Base-by-base conservation (phyloP, 2,888 invertebrate species). In the Tetragnatha montana region DNA sequence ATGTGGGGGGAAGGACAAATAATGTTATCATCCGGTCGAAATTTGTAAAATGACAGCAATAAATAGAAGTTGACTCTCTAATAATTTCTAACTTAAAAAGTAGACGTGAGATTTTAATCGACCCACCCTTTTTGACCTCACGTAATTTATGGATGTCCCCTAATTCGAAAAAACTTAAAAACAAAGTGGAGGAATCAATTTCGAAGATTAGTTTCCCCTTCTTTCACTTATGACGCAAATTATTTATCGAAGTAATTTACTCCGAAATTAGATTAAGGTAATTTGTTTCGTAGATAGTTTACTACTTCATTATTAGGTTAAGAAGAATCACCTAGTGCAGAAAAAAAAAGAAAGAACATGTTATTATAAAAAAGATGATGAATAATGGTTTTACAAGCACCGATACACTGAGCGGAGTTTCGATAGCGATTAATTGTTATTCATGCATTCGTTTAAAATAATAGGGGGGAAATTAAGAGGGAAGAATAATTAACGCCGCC, bases 141-240 rank as follows among this genome's bases (percentile, higher is more conserved):
- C n/a, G n/a, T n/a, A n/a, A n/a, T n/a, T n/a, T n/a, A n/a, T n/a
- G n/a, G n/a, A 10, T 50, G 17, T 51, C 50, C 22, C 73, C 68
- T 14, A 76, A 84, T 76, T 84, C 69, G 69, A 75, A 69, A 49
- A 69, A 76, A 21, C 69, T 84, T 47, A 10, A 35, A 60, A 75
- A 74, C 35, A 69, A 69, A 76, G 83, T 8, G 22, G 81, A 73
- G 73, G 73, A 82, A 82, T 82, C 73, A 82, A 82, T 82, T 82
- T 22, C 51, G 12, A 14, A 69, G 51, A 82, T 82, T 82, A 82
- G 73, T 82, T 81, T 81, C 51, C 51, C 78, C 51, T 50, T 12
- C n/a, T 21, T 14, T 76, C 60, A 50, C 17, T 78, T n/a, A 19
- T 78, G 14, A 50, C 17, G 14, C 2, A 73, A 73, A 82, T 82